Conservation (phyloP, 2,888 invertebrate species). For the Oligia latruncula region DNA sequence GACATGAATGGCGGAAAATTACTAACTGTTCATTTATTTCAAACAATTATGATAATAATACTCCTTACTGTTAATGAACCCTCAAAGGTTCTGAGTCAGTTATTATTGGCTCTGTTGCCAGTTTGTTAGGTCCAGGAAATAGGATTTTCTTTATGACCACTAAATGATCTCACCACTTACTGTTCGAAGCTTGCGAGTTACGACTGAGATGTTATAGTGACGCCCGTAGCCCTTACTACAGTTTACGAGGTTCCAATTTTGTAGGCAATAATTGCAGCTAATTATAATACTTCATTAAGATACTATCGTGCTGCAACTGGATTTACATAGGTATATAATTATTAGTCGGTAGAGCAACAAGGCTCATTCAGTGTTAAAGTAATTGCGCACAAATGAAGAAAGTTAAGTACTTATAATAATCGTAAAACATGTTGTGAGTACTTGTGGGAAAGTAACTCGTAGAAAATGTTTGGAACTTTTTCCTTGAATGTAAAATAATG, state of each 20-base stretch:
- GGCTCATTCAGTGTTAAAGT: background rate
- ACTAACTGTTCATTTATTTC: constrained; percentile 1
- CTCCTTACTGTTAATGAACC: background rate
- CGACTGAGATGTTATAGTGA: background rate
- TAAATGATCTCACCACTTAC: constrained; percentile 15
- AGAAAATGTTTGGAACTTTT: background rate
- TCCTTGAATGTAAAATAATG: background rate
- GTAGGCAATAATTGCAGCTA: constrained; percentile 2
- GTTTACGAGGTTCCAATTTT: background rate
- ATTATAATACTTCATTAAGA: background rate
- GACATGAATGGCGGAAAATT: background rate
- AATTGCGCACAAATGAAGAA: background rate
- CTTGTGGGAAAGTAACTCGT: no score
- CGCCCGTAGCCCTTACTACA: background rate
- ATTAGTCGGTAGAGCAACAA: background rate
- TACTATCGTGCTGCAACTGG: background rate
- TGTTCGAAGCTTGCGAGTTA: background rate
- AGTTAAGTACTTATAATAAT: background rate
- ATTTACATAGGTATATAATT: background rate
- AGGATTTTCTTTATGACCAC: constrained; percentile 11
- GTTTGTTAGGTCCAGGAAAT: constrained; percentile 14
- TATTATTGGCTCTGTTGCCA: background rate
- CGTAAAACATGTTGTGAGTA: background rate
- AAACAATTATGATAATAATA: background rate
- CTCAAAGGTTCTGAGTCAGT: constrained; percentile 1